phyloP scores from a whole-genome alignment of 2,113 vertebrate genomes.

The Pangasianodon hypophthalmus region DNA sequence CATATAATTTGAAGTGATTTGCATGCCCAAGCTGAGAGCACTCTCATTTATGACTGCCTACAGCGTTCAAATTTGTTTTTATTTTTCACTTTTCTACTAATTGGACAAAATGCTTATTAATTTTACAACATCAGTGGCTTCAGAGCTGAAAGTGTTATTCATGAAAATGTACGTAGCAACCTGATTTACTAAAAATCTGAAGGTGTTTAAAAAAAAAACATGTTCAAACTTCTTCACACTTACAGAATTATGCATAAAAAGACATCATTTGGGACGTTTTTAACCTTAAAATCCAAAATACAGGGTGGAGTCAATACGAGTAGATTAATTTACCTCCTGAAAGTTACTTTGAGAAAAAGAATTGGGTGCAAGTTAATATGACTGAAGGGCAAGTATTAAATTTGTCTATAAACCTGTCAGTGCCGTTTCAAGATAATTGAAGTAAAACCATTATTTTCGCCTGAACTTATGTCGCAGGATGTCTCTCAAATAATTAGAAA shows the following conservation, averaged over 20 bases:
- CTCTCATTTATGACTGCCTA: background rate
- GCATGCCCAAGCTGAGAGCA: background rate
- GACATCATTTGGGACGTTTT: background rate
- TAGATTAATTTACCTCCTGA: background rate
- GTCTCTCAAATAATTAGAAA: background rate
- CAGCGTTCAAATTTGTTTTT: background rate
- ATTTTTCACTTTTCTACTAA: background rate
- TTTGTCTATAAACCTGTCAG: background rate
- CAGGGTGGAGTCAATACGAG: too few species aligned
- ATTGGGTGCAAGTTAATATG: background rate
- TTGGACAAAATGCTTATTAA: slow-evolving; percentile 29
- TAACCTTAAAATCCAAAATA: background rate
- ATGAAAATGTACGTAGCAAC: background rate
- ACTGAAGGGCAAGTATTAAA: background rate
- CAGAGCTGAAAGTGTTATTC: background rate
- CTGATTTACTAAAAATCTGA: background rate
- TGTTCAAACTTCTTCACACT: background rate
- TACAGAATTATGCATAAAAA: background rate
- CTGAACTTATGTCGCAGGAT: background rate
- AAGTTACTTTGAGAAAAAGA: background rate
- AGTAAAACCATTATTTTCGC: background rate
- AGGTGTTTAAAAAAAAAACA: background rate
- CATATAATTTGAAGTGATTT: background rate
- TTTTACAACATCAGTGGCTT: background rate
- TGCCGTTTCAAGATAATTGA: background rate